Percentiles rank a stretch among this genome's conserved stretches.
These are phyloP conservation scores for Ditylenchus weischeri DNA, from an alignment of 2,888 invertebrate species.

Conservation along the genomic window DNA sequence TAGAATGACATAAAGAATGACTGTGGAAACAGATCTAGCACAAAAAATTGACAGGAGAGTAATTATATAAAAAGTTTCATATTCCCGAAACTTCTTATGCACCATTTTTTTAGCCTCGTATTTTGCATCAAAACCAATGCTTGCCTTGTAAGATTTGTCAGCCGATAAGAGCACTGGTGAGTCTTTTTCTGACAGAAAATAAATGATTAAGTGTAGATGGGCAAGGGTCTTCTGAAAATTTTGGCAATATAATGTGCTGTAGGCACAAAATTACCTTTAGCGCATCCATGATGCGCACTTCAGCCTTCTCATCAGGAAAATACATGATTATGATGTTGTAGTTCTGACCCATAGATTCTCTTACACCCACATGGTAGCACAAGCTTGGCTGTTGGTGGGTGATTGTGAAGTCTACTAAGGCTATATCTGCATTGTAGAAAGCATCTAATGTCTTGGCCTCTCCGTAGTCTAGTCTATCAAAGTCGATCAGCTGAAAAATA, in stretches of 20 bases:
- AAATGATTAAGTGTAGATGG: slow-evolving; percentile 50
- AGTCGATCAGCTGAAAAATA: slow-evolving; percentile 63
- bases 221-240: slow-evolving; percentile 47
- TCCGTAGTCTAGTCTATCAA: slow-evolving; percentile 94
- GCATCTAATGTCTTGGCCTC: slow-evolving; percentile 88
- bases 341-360: slow-evolving; percentile 72
- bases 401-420: slow-evolving; percentile 86
- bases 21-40: too few species aligned
- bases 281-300: slow-evolving; percentile 51
- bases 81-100: too few species aligned
- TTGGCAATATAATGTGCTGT: not conserved
- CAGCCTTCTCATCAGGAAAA: slow-evolving; percentile 32
- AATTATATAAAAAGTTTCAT: too few species aligned
- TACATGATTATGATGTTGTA: slow-evolving; percentile 56
- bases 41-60: too few species aligned
- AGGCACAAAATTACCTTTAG: slow-evolving; percentile 37
- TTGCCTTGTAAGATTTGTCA: slow-evolving; percentile 25
- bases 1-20: too few species aligned
- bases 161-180: slow-evolving; percentile 29
- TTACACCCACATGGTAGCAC: slow-evolving; percentile 91
- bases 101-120: too few species aligned
- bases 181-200: slow-evolving; percentile 37
- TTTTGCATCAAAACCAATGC: too few species aligned
- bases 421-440: slow-evolving; percentile 97
- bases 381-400: slow-evolving; percentile 85